phyloP scores from a whole-genome alignment of 2,888 invertebrate genomes.

The Charanyca ferruginea region DNA sequence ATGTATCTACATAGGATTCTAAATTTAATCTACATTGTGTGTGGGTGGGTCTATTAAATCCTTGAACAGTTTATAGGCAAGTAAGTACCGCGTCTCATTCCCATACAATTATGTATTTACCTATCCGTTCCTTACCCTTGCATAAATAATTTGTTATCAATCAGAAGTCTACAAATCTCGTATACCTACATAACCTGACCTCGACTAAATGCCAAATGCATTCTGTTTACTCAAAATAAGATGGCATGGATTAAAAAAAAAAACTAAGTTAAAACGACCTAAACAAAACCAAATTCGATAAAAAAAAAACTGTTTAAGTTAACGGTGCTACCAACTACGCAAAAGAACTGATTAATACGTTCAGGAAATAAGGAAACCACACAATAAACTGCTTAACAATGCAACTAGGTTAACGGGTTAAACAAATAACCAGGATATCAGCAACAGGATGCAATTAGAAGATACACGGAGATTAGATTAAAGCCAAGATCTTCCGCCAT shows the following conservation, averaged over 20 bases:
- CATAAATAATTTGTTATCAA: background rate
- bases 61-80: no score
- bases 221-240: background rate
- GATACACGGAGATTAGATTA: slow-evolving; percentile 60
- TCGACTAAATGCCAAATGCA: background rate
- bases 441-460: slow-evolving; percentile 61
- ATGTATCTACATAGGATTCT: no score
- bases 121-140: background rate
- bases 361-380: slow-evolving; percentile 38
- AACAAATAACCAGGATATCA: slow-evolving; percentile 47
- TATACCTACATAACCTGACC: background rate
- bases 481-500: slow-evolving; percentile 44
- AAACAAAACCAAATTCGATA: background rate
- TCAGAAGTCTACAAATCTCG: no score
- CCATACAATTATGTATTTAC: background rate
- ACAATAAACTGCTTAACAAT: slow-evolving; percentile 41
- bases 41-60: slow-evolving; percentile 10
- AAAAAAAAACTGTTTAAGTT: background rate
- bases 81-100: no score
- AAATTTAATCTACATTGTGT: no score
- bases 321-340: slow-evolving; percentile 8
- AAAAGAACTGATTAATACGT: slow-evolving; percentile 6
- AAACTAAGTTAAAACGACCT: background rate
- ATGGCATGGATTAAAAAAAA: no score
- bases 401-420: slow-evolving; percentile 47